These are phyloP conservation scores for Leuctra nigra DNA, from an alignment of 2,888 invertebrate genomes.

Conservation along the genomic window DNA sequence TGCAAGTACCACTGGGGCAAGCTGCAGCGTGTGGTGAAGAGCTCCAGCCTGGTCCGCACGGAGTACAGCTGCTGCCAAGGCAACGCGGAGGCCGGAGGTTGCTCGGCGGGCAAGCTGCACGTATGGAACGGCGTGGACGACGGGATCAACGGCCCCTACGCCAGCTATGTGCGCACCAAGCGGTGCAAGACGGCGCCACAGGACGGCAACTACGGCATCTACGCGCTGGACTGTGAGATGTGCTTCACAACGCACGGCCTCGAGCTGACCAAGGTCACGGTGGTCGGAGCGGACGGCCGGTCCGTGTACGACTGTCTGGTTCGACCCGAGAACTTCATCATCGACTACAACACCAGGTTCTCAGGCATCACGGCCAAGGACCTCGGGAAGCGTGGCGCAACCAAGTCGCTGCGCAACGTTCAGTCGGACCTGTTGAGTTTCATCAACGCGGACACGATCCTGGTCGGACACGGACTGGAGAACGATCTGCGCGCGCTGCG, in stretches of 20 bases:
- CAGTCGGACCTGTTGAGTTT: conserved; percentile 80
- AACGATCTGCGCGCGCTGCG: conserved; percentile 85
- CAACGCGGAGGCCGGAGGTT: conserved; percentile 51
- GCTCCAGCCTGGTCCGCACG: conserved; percentile 17
- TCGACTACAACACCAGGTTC: conserved; percentile 94
- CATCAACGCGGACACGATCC: conserved; percentile 73
- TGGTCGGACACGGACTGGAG: conserved; percentile 93
- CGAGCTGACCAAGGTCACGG: conserved; percentile 81
- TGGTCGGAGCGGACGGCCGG: conserved; percentile 66
- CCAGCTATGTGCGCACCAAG: conserved; percentile 56
- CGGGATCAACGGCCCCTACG: conserved; percentile 67
- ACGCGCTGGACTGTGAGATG: conserved; percentile 96
- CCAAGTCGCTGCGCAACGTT: conserved; percentile 67
- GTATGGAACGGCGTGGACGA: conserved; percentile 68
- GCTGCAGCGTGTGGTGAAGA: conserved; percentile 40
- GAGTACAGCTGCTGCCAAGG: conserved; percentile 59
- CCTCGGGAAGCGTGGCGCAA: conserved; percentile 49
- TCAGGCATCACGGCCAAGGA: conserved; percentile 78
- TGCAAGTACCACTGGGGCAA: conserved; percentile 91
- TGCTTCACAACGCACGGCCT: conserved; percentile 81
- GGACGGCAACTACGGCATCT: conserved; percentile 51
- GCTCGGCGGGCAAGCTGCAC: conserved; percentile 57
- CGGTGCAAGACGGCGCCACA: conserved; percentile 42
- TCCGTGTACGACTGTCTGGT: conserved; percentile 80
- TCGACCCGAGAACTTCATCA: conserved; percentile 69